Evolutionary conservation across 2,888 invertebrate species (phyloP).

Genomic region (Clepsis dumicolana): DNA sequence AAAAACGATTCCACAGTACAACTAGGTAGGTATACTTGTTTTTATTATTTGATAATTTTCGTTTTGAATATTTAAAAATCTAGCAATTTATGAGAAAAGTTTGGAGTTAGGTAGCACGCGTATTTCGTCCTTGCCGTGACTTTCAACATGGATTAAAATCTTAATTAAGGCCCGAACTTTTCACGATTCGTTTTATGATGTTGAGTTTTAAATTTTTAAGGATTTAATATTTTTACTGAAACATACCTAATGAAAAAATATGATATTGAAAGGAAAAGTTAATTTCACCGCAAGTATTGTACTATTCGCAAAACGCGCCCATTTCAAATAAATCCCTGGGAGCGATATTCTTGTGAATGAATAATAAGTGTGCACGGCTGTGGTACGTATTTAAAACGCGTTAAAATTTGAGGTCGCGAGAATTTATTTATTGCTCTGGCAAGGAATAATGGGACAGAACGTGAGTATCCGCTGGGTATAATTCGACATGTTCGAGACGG

Average conservation of each 20-base stretch:
- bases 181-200: slow-evolving; percentile 75
- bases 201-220: slow-evolving; percentile 44
- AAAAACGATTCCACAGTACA: background rate
- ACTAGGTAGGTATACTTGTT: background rate
- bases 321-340: background rate
- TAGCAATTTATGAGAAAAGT: slow-evolving; percentile 75
- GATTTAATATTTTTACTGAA: background rate
- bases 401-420: slow-evolving; percentile 47
- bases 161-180: slow-evolving; percentile 77
- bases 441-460: slow-evolving; percentile 51
- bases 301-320: background rate
- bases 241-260: background rate
- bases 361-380: slow-evolving; percentile 24
- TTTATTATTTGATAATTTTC: background rate
- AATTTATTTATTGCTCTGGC: slow-evolving; percentile 61
- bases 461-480: slow-evolving; percentile 43
- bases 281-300: background rate
- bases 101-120: slow-evolving; percentile 61
- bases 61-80: slow-evolving; percentile 49
- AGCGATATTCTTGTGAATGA: slow-evolving; percentile 16
- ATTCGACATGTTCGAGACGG: slow-evolving; percentile 46
- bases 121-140: slow-evolving; percentile 66
- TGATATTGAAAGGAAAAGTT: no score
- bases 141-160: slow-evolving; percentile 75
- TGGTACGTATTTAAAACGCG: slow-evolving; percentile 19